Base-by-base conservation (phyloP, 92 coral and sea anemone species). In the Parazoanthus swiftii region DNA sequence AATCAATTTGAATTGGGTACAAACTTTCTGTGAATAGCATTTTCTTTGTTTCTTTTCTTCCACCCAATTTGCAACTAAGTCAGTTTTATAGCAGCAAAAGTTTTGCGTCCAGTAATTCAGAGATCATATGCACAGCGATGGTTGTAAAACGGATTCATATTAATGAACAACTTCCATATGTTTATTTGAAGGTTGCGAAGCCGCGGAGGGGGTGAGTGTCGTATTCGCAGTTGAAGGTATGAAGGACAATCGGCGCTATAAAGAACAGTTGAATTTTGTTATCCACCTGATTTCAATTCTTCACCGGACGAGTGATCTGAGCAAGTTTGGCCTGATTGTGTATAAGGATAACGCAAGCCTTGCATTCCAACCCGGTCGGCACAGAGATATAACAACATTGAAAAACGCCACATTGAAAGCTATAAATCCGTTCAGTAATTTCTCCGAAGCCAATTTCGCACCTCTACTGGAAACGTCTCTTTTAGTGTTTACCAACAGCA, bases 101-200 rank as follows among this genome's bases (percentile, higher is more conserved):
- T 4, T 39, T 39, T 39, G 42, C 51, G 1, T 0, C 51, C 51
- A 1, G 0, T 46, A 6, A 46, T 9, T 10, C 51, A 9, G 8
- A 9, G 51, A 46, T 46, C 8, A 10, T 46, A 6, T 46, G 51
- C 11, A 9, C 1, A 46, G 51, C 51, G 51, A 9, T 46, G 51
- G 51, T 46, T 46, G 8, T 46, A 46, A 46, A 46, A 46, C 51
- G 6, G 9, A 6, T 9, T 46, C 51, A 46, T 46, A 46, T 29
- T 29, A 29, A 29, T 2, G 42, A 39, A 39, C 4, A 46, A 10
- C 51, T 46, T 65, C 1, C 13, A 14, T 11, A 16, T 82, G 36
- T 67, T n/a, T 43, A 26, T 66, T 66, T 42, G 3, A 82, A 82
- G 86, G 86, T 11, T 82, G 86, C 36, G 1, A 68, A 8, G 86